phyloP scores from a whole-genome alignment of 2,888 invertebrate species.

The Cataglyphis cursor region DNA sequence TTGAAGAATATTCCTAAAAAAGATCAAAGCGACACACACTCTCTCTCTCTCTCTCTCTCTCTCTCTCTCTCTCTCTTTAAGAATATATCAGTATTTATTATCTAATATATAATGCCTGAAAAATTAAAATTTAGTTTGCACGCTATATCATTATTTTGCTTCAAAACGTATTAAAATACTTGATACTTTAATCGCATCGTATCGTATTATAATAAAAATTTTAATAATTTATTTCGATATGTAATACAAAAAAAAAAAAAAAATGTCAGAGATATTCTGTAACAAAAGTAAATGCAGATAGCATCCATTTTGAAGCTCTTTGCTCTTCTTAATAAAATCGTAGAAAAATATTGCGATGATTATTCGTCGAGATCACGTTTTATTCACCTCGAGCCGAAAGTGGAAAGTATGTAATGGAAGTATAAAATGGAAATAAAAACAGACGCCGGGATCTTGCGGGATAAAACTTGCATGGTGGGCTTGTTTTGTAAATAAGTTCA shows the following conservation, averaged over 20 bases:
- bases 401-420: slow-evolving; percentile 58
- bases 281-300: neutral
- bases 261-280: neutral
- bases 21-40: neutral
- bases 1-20: slow-evolving; percentile 9
- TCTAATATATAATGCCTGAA: neutral
- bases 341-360: neutral
- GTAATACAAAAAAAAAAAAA: neutral
- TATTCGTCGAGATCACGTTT: slow-evolving; percentile 59
- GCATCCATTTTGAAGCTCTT: neutral
- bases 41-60: neutral
- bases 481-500: slow-evolving; percentile 72
- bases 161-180: neutral
- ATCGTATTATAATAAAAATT: neutral
- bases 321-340: too few relatives aligned
- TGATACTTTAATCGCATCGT: neutral
- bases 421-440: slow-evolving; percentile 25
- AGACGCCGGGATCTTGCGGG: slow-evolving; percentile 59
- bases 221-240: neutral
- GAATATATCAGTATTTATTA: neutral
- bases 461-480: slow-evolving; percentile 59
- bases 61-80: neutral
- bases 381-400: slow-evolving; percentile 68
- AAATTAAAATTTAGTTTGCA: neutral
- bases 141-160: neutral